Evolutionary conservation across 2,113 vertebrate species (phyloP).

Genomic region (Mus pahari): DNA sequence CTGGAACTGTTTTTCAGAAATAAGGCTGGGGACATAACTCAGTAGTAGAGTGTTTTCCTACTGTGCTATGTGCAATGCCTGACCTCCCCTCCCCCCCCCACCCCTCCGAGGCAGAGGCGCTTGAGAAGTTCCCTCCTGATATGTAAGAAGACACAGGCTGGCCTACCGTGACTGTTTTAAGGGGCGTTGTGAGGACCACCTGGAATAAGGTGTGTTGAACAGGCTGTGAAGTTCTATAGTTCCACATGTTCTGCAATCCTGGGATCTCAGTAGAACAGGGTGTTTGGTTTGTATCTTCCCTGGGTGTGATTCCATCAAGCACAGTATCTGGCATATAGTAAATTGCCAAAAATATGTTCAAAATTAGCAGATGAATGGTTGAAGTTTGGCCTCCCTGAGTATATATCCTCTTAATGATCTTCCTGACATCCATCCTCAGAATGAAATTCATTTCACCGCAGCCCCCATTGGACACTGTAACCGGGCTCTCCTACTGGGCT

Average conservation of each 20-base stretch:
- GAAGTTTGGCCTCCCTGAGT: neutral
- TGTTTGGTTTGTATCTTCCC: neutral
- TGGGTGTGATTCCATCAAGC: neutral
- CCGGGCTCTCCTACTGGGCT: neutral
- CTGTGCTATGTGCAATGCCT: neutral
- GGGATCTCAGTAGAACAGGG: neutral
- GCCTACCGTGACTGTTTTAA: neutral
- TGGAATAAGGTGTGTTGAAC: neutral
- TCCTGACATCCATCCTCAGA: neutral
- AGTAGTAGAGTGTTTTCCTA: neutral
- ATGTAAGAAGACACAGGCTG: neutral
- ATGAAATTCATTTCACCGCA: neutral
- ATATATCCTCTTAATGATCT: neutral
- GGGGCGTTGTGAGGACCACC: neutral
- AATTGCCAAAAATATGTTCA: neutral
- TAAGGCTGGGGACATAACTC: neutral
- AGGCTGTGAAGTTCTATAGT: neutral
- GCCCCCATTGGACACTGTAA: neutral
- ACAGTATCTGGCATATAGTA: neutral
- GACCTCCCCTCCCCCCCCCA: too few species aligned
- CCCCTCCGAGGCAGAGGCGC: neutral
- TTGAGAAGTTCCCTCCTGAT: neutral
- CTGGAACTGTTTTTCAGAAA: conserved; percentile 17
- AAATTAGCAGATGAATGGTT: neutral
- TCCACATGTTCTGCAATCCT: neutral